phyloP scores from a whole-genome alignment of 2,797 vertebrate species.

The Enteromius argenteus region DNA sequence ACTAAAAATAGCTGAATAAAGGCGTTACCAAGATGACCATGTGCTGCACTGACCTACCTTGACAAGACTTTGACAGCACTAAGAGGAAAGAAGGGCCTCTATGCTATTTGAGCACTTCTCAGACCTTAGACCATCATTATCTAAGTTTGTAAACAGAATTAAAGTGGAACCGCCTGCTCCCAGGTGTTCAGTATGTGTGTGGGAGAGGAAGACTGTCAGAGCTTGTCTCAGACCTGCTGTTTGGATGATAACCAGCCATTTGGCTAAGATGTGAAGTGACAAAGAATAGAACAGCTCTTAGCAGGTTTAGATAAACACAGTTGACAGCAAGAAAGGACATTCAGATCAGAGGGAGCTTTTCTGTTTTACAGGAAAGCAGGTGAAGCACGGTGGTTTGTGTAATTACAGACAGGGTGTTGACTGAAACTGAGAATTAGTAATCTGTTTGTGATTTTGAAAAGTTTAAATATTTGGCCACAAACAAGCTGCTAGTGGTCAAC shows the following conservation, averaged over 20 bases:
- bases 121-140: slow-evolving; percentile 12
- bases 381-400: slow-evolving; percentile 34
- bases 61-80: background rate
- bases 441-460: background rate
- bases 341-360: slow-evolving; percentile 21
- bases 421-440: background rate
- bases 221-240: slow-evolving; percentile 9
- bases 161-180: slow-evolving; percentile 8
- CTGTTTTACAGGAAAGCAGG: slow-evolving; percentile 1
- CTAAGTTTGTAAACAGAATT: slow-evolving; percentile 10
- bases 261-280: background rate
- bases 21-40: background rate
- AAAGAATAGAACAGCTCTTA: background rate
- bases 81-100: background rate
- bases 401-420: slow-evolving; percentile 29
- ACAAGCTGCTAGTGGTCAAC: background rate
- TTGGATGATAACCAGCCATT: slow-evolving; percentile 1
- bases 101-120: background rate
- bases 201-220: slow-evolving; percentile 12
- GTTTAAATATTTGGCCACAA: background rate
- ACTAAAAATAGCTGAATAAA: background rate
- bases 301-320: slow-evolving; percentile 14
- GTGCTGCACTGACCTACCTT: background rate
- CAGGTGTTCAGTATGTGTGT: slow-evolving; percentile 17
- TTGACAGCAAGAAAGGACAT: slow-evolving; percentile 8